Conservation (phyloP, 2,888 invertebrate species). For the Meliscaeva auricollis region DNA sequence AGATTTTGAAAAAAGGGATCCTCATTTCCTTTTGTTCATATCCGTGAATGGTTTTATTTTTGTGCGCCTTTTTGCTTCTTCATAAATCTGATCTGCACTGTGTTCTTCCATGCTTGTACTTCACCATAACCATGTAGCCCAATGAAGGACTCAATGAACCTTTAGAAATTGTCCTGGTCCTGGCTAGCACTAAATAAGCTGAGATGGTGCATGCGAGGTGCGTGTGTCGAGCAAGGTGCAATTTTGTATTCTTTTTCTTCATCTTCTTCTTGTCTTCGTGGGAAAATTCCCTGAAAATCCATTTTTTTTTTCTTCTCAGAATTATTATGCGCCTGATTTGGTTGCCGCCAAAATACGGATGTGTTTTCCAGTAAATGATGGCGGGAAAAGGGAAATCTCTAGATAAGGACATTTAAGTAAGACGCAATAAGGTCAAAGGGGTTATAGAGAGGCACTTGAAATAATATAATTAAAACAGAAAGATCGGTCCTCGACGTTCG, state of each 20-base stretch:
- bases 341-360: conserved; percentile 69
- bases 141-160: conserved; percentile 68
- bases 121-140: conserved; percentile 38
- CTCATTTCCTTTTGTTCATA: conserved; percentile 67
- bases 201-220: conserved; percentile 66
- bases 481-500: background rate
- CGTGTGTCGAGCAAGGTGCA: conserved; percentile 73
- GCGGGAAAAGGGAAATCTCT: conserved; percentile 59
- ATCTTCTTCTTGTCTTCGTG: conserved; percentile 51
- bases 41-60: conserved; percentile 61
- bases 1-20: conserved; percentile 52
- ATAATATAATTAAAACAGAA: conserved; percentile 26
- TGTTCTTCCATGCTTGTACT: conserved; percentile 28
- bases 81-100: conserved; percentile 15
- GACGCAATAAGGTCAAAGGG: conserved; percentile 47
- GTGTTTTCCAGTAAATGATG: conserved; percentile 18
- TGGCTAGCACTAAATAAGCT: conserved; percentile 36
- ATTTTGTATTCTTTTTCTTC: conserved; percentile 27
- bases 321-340: conserved; percentile 45
- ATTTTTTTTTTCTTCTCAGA: conserved; percentile 8
- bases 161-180: conserved; percentile 63
- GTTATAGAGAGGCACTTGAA: conserved; percentile 12
- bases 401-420: conserved; percentile 5
- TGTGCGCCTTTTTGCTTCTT: conserved; percentile 52
- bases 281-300: conserved; percentile 41